Conservation (phyloP, 1,140 invertebrate genomes). For the Drosophila pachea region DNA sequence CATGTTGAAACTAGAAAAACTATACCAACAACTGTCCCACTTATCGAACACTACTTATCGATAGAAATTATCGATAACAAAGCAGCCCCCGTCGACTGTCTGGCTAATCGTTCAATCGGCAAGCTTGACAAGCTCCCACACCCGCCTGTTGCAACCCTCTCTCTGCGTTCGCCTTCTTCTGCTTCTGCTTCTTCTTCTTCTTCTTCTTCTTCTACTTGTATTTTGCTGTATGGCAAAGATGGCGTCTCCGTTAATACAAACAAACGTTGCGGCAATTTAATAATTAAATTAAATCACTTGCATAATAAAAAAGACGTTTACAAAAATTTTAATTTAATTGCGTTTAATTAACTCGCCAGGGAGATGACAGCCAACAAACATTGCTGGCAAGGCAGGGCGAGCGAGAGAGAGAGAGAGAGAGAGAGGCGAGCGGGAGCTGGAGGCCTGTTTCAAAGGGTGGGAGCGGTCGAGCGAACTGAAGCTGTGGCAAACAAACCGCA, state of each 20-base stretch:
- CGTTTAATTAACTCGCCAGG: conserved; percentile 78
- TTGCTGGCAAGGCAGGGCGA: background rate
- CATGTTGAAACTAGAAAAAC: too few species aligned
- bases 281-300: conserved; percentile 78
- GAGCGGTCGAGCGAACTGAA: conserved; percentile 2
- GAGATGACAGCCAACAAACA: conserved; percentile 70
- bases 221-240: conserved; percentile 6
- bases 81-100: background rate
- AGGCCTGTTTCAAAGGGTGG: background rate
- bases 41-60: background rate
- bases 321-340: conserved; percentile 76
- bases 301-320: conserved; percentile 75
- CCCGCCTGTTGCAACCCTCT: background rate
- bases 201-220: background rate
- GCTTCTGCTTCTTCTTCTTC: background rate
- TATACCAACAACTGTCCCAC: too few species aligned
- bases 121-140: background rate
- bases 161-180: background rate
- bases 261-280: conserved; percentile 73
- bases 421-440: background rate
- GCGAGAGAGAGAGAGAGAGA: conserved; percentile 20
- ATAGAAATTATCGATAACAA: background rate
- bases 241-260: conserved; percentile 42
- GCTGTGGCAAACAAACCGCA: conserved; percentile 60
- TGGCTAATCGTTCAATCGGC: background rate